phyloP scores from a whole-genome alignment of 2,888 invertebrate species.

The Caenorhabditis uteleia region DNA sequence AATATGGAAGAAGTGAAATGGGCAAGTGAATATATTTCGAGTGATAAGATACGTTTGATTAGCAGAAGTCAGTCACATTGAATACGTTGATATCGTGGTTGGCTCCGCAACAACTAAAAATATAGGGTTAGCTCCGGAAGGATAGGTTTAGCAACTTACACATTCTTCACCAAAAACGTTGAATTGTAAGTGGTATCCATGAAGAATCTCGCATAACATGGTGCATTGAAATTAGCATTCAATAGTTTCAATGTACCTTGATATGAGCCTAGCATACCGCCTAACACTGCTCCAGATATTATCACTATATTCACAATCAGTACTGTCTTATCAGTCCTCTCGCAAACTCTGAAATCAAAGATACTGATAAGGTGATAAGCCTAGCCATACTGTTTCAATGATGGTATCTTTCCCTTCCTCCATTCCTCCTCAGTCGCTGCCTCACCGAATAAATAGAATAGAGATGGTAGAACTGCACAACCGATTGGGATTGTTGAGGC shows the following conservation, averaged over 20 bases:
- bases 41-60: background rate
- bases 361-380: background rate
- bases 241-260: slow-evolving; percentile 53
- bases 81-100: slow-evolving; percentile 36
- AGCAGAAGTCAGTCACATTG: slow-evolving; percentile 39
- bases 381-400: slow-evolving; percentile 40
- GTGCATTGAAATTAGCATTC: slow-evolving; percentile 54
- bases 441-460: slow-evolving; percentile 55
- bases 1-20: slow-evolving; percentile 15
- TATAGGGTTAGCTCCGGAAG: too few relatives aligned
- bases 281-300: slow-evolving; percentile 56
- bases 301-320: slow-evolving; percentile 57
- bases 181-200: slow-evolving; percentile 26
- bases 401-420: slow-evolving; percentile 52
- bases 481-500: slow-evolving; percentile 59
- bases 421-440: slow-evolving; percentile 58
- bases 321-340: slow-evolving; percentile 53
- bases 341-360: slow-evolving; percentile 47
- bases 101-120: slow-evolving; percentile 35
- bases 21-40: slow-evolving; percentile 8
- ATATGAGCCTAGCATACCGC: slow-evolving; percentile 59
- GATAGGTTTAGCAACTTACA: slow-evolving; percentile 15
- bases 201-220: slow-evolving; percentile 57
- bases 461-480: slow-evolving; percentile 59
- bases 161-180: slow-evolving; percentile 38